Conservation (phyloP, 2,797 vertebrate species). For the Psittacula echo region DNA sequence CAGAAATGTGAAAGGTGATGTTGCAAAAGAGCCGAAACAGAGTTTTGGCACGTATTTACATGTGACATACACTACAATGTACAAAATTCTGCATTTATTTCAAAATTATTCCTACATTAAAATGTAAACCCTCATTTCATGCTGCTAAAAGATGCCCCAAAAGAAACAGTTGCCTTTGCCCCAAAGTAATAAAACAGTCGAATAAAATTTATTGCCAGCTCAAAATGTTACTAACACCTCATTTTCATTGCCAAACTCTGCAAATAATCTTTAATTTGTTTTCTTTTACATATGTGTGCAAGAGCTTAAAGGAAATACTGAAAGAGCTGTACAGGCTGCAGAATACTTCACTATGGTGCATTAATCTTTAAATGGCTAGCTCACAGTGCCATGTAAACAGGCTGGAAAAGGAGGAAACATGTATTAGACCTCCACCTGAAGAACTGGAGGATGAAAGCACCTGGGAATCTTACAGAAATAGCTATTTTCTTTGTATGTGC, state of each 20-base stretch:
- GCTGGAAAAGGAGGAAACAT: background rate
- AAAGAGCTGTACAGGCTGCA: background rate
- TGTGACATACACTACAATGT: background rate
- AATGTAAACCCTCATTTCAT: background rate
- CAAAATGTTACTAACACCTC: conserved; percentile 56
- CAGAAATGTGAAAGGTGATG: background rate
- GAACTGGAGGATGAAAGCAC: background rate
- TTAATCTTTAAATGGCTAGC: background rate
- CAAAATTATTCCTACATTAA: background rate
- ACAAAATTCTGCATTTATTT: background rate
- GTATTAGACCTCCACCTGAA: background rate
- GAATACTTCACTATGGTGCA: background rate
- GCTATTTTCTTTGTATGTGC: background rate
- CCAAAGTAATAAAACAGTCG: conserved; percentile 12
- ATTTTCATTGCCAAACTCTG: conserved; percentile 51
- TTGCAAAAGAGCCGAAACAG: background rate
- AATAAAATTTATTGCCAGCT: conserved; percentile 57
- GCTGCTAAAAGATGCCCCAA: background rate
- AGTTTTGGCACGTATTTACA: background rate
- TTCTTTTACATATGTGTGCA: conserved; percentile 46
- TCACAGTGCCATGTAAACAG: background rate
- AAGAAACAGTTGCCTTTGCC: conserved; percentile 36
- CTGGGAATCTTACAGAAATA: background rate
- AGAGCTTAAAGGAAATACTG: conserved; percentile 41
- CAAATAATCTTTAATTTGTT: conserved; percentile 61